phyloP scores from a whole-genome alignment of 1,140 invertebrate genomes.

The Achroia grisella region DNA sequence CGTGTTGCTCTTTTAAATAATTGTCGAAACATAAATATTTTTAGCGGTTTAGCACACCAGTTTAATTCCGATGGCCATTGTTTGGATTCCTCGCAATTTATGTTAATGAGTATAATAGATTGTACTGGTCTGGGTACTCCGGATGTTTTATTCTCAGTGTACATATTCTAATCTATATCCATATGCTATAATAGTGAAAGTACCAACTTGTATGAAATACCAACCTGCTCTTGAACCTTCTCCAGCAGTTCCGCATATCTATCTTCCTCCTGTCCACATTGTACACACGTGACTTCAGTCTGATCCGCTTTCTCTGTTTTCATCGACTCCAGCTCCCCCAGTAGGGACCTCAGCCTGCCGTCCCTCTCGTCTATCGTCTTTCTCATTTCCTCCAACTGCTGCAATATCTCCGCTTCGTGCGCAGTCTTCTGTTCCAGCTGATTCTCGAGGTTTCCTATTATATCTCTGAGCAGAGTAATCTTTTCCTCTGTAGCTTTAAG shows the following conservation, averaged over 20 bases:
- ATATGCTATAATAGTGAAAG: no score
- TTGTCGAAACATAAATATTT: no score
- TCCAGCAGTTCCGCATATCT: constrained; percentile 29
- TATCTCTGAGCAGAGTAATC: constrained; percentile 81
- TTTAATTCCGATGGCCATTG: no score
- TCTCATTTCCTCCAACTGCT: constrained; percentile 56
- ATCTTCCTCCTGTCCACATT: constrained; percentile 37
- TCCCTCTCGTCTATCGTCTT: constrained; percentile 61
- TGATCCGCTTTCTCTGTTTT: constrained; percentile 41
- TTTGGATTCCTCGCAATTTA: no score
- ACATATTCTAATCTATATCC: no score
- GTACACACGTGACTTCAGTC: constrained; percentile 32
- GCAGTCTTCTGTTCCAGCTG: constrained; percentile 79
- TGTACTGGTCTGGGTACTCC: no score
- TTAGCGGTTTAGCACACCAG: no score
- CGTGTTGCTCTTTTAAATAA: no score
- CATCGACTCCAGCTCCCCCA: constrained; percentile 54
- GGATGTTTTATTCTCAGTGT: no score
- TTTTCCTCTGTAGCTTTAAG: constrained; percentile 82
- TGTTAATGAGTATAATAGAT: no score
- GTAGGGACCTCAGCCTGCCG: constrained; percentile 46
- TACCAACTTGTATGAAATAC: no score
- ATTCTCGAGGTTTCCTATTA: constrained; percentile 82
- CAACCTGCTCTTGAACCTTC: constrained; percentile 50
- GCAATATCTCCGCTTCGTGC: constrained; percentile 58